Evolutionary conservation across 2,888 invertebrate species (phyloP).

Genomic region (Ecliptopera silaceata): DNA sequence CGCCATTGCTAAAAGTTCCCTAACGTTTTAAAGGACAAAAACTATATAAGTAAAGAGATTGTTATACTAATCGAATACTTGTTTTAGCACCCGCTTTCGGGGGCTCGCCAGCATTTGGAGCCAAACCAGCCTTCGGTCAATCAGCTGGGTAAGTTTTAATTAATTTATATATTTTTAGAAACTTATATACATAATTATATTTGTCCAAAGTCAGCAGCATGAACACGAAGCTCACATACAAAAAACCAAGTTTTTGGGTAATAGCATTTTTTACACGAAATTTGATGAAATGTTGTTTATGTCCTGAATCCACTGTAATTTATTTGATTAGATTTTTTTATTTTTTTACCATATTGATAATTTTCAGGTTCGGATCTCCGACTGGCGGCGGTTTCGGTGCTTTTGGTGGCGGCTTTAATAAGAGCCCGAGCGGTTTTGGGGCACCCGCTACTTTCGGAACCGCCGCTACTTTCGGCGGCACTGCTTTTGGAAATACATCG

Average conservation of each 20-base stretch:
- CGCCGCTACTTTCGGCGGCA: conserved; percentile 73
- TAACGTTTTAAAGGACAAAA: no score
- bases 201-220: no score
- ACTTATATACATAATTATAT: no score
- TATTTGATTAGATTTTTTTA: no score
- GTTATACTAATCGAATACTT: not conserved
- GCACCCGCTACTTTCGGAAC: conserved; percentile 78
- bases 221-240: no score
- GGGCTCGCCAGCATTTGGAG: conserved; percentile 70
- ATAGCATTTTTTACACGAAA: no score
- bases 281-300: no score
- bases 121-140: conserved; percentile 71
- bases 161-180: not conserved
- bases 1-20: no score
- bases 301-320: no score
- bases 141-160: conserved; percentile 50
- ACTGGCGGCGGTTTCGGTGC: conserved; percentile 43
- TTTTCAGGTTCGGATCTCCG: conserved; percentile 59
- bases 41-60: no score
- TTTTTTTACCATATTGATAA: not conserved
- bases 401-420: conserved; percentile 70
- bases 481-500: conserved; percentile 79
- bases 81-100: conserved; percentile 66
- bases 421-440: conserved; percentile 70
- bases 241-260: no score